Conservation (phyloP, 2,888 invertebrate species). For the Lordiphosa andalusiaca region DNA sequence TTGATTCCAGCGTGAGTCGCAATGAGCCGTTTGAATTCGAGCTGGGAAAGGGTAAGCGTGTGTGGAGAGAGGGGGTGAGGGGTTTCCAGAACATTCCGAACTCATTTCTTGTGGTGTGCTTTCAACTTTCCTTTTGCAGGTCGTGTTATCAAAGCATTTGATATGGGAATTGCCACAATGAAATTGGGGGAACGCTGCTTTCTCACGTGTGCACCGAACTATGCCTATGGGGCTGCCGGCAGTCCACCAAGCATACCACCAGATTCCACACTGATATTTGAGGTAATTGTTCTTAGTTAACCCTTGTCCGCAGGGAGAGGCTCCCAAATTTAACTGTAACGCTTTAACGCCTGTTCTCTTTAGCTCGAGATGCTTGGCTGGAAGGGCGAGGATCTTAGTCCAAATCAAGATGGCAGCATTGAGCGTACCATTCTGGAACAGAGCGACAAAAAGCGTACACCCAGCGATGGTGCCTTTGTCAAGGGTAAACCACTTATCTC, state of each 20-base stretch:
- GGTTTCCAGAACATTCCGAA: conserved; percentile 1
- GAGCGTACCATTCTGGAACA: conserved; percentile 85
- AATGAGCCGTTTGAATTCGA: conserved; percentile 92
- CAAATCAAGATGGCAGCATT: conserved; percentile 91
- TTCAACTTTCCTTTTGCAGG: conserved; percentile 80
- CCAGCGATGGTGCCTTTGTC: conserved; percentile 91
- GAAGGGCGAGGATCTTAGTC: conserved; percentile 93
- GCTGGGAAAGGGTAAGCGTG: conserved; percentile 88
- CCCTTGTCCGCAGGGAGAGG: too few species aligned
- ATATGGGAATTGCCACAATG: conserved; percentile 96
- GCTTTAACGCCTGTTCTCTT: conserved; percentile 27
- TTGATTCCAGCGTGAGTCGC: conserved; percentile 94
- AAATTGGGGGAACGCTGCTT: conserved; percentile 91
- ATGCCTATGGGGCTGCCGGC: conserved; percentile 93
- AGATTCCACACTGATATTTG: conserved; percentile 92
- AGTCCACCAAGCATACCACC: conserved; percentile 94
- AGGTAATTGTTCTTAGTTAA: conserved; percentile 85
- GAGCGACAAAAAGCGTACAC: conserved; percentile 87
- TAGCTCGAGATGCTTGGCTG: conserved; percentile 93
- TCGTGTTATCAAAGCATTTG: conserved; percentile 95
- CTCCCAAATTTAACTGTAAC: too few species aligned
- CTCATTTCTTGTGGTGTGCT: neutral
- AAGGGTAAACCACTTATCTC: conserved; percentile 83
- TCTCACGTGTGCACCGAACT: conserved; percentile 92
- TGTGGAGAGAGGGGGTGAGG: neutral